Percentiles rank a stretch among this genome's conserved stretches.
Evolutionary conservation across 2,888 invertebrate genomes (phyloP).

Genomic region (Entomobrya proxima): DNA sequence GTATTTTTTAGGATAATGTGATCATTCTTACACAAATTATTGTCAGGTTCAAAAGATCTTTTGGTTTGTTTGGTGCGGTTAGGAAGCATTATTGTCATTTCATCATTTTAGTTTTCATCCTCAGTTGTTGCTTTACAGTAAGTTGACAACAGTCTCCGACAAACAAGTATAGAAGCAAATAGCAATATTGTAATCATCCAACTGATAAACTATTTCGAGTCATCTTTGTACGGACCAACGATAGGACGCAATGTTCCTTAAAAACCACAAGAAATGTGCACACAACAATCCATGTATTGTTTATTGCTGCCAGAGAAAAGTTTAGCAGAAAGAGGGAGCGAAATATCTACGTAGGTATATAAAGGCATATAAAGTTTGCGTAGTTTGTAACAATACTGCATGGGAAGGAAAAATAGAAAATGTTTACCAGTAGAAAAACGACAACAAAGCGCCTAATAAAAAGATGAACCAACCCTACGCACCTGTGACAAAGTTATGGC

Average conservation of each 20-base stretch:
- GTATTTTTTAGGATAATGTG: conserved; percentile 11
- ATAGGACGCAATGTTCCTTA: background rate
- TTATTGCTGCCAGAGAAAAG: conserved; percentile 35
- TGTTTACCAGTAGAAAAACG: background rate
- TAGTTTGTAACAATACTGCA: too few species aligned
- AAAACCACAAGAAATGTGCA: conserved; percentile 61
- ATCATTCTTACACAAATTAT: conserved; percentile 30
- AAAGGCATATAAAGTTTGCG: background rate
- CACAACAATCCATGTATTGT: conserved; percentile 51
- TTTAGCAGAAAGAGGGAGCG: background rate
- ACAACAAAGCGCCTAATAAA: background rate
- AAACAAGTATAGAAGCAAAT: background rate
- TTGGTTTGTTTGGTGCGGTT: conserved; percentile 42
- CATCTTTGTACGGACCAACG: background rate
- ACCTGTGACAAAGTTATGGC: conserved; percentile 46
- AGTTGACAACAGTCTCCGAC: conserved; percentile 13
- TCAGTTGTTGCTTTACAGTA: background rate
- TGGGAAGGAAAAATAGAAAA: too few species aligned
- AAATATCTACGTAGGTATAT: too few species aligned
- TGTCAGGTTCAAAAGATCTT: conserved; percentile 55
- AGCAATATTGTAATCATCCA: conserved; percentile 24
- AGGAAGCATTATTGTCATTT: conserved; percentile 33
- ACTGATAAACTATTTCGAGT: conserved; percentile 40
- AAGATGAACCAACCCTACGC: conserved; percentile 17
- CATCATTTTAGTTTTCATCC: conserved; percentile 22